Evolutionary conservation across 2,797 vertebrate species (phyloP).

Genomic region (Trachops cirrhosus): DNA sequence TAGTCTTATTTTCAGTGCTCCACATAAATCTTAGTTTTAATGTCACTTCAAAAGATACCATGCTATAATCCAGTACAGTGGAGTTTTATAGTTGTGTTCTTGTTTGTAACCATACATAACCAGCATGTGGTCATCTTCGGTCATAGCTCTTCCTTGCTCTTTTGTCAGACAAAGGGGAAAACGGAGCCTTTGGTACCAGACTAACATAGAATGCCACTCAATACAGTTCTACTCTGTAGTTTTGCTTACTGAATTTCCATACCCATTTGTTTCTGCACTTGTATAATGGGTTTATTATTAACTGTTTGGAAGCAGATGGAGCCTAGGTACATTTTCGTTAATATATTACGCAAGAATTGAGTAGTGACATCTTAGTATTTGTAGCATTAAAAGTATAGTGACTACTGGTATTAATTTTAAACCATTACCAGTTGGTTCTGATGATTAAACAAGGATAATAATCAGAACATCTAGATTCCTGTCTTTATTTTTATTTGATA

Average conservation of each 20-base stretch:
- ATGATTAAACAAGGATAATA: not conserved
- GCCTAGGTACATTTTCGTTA: not conserved
- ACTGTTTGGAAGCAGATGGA: not conserved
- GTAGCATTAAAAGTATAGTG: not conserved
- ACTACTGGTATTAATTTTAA: not conserved
- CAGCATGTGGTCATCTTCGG: not conserved
- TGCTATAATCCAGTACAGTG: not conserved
- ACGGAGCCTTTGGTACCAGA: not conserved
- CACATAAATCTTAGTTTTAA: not conserved
- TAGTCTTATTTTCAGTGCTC: constrained; percentile 6
- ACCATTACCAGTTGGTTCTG: not conserved
- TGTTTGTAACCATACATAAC: not conserved
- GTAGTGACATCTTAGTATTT: not conserved
- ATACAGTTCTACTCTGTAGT: not conserved
- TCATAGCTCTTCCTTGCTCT: not conserved
- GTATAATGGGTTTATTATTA: not conserved
- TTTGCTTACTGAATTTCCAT: not conserved
- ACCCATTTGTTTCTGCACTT: not conserved
- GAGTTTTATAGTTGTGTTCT: not conserved
- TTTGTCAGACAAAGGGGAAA: not conserved
- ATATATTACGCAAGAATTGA: not conserved
- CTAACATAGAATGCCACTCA: not conserved
- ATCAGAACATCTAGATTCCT: not conserved
- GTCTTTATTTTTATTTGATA: not conserved
- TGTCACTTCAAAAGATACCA: not conserved